Evolutionary conservation across 2,113 vertebrate genomes (phyloP), one percentile per base, ranked within the genome.

Genomic region (Arizona elegans): DNA sequence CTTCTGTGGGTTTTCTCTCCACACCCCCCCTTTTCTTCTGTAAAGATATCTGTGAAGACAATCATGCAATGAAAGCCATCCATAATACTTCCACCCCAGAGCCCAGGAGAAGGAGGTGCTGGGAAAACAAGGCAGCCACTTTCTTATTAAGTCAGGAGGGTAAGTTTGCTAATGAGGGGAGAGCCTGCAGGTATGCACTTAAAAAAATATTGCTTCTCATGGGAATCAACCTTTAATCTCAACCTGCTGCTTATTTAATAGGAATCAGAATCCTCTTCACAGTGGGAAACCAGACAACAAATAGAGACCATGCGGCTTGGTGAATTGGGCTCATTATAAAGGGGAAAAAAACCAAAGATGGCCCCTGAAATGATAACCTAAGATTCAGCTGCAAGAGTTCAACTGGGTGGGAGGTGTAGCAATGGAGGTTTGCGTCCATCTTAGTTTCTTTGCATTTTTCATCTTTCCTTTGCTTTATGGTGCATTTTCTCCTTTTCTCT

Each of bases 201-300:
- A 95, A 96, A 59, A 94, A 95, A 59, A 38, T 8, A 70, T 88
- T 91, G 89, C 95, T 94, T 92, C 13, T 24, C 1, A n/a, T 70
- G 59, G 89, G 43, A n/a, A 3, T 90, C 87, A 70, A 65, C 23
- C 93, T 97, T 94, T 90, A 90, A 93, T 86, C 24, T 90, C 95
- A 95, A 96, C 95, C 93, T 95, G 94, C 92, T 92, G 95, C 38
- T 94, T 94, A 92, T 94, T 87, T 96, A 96, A 96, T 95, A 92
- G 3, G 93, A 96, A 97, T 92, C 95, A 95, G 96, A 95, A 94
- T 70, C 8, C 92, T 95, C 89, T 90, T 70, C 93, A 91, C 94
- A 21, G 53, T 43, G 11, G 91, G 43, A 56, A 93, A 90, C 0
- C 0, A 43, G 90, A 90, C 3, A 0, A 93, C 94, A 92, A 0